A percentile compares a stretch with the other conserved stretches of the same genome.
Conservation (phyloP, 2,797 vertebrate genomes). For the Takifugu rubripes region DNA sequence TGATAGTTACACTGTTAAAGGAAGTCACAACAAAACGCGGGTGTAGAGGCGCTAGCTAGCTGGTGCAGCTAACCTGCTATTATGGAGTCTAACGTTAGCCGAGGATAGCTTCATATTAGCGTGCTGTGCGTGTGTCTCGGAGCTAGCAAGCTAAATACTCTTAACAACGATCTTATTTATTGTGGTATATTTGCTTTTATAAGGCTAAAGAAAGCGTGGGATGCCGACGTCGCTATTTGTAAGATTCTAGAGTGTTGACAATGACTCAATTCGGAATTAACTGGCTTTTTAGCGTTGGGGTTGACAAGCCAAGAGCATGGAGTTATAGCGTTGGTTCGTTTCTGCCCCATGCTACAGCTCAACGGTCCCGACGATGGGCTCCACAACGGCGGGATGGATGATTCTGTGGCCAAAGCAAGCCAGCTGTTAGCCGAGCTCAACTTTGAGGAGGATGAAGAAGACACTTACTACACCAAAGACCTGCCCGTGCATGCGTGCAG, state of each 20-base stretch:
- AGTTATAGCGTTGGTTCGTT: constrained; percentile 21
- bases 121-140: constrained; percentile 19
- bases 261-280: constrained; percentile 3
- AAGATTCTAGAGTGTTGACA: background rate
- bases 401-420: constrained; percentile 86
- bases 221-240: background rate
- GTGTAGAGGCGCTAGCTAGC: constrained; percentile 13
- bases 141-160: constrained; percentile 14
- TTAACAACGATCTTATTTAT: background rate
- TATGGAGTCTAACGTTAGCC: constrained; percentile 26
- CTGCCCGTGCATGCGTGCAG: constrained; percentile 93
- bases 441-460: constrained; percentile 94
- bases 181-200: background rate
- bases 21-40: constrained; percentile 69
- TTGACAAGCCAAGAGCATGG: constrained; percentile 11
- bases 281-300: constrained; percentile 15
- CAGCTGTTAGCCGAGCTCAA: constrained; percentile 91
- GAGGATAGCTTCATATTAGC: constrained; percentile 35
- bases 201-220: background rate
- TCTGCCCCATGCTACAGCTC: constrained; percentile 67
- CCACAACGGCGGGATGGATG: constrained; percentile 86
- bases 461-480: constrained; percentile 95
- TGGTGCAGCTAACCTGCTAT: constrained; percentile 41
- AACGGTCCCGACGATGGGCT: constrained; percentile 88
- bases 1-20: constrained; percentile 24